phyloP scores from a whole-genome alignment of 2,888 invertebrate genomes.

The Brachylomia viminalis region DNA sequence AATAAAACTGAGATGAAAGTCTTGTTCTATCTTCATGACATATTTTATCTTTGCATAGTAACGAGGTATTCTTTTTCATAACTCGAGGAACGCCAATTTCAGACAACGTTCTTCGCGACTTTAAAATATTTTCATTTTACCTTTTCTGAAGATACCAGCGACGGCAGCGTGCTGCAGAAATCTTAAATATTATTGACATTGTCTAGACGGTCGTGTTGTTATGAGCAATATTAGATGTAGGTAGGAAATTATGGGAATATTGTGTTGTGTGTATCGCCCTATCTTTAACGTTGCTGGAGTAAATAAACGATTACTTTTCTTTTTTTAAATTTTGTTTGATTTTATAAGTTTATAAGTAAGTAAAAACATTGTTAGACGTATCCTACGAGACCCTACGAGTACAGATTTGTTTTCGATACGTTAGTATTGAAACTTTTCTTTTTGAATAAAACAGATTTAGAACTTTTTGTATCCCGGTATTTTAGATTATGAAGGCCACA shows the following conservation, averaged over 20 bases:
- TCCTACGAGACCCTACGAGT: no score
- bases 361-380: no score
- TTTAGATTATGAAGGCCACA: no score
- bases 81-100: background rate
- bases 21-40: background rate
- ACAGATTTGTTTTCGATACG: background rate
- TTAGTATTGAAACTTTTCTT: conserved; percentile 12
- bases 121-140: conserved; percentile 28
- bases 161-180: conserved; percentile 17
- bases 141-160: background rate
- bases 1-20: conserved; percentile 10
- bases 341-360: no score
- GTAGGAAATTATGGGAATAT: no score
- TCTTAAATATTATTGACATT: conserved; percentile 42
- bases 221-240: conserved; percentile 14
- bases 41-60: conserved; percentile 5
- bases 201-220: conserved; percentile 55
- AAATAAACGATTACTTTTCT: background rate
- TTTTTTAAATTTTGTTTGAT: no score
- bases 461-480: no score
- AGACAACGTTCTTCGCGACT: background rate
- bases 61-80: background rate
- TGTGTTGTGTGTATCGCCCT: no score
- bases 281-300: background rate
- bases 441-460: background rate